Conservation (phyloP, 2,797 vertebrate species). For the Neomorphus geoffroyi region DNA sequence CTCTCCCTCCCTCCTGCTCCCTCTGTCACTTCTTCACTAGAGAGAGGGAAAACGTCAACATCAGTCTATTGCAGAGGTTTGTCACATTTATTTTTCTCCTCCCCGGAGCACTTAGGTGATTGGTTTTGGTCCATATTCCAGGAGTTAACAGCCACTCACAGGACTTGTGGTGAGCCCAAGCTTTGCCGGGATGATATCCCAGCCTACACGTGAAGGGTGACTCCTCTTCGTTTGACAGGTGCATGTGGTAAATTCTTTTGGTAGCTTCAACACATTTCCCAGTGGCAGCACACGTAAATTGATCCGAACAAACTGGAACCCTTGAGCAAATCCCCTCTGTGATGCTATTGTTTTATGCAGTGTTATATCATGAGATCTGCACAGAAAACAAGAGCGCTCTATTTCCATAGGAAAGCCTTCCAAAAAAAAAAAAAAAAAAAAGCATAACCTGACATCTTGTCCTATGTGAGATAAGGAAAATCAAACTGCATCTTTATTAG, state of each 20-base stretch:
- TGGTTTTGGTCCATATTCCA: slow-evolving; percentile 35
- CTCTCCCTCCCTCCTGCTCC: not conserved
- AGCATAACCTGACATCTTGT: slow-evolving; percentile 69
- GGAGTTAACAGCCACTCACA: not conserved
- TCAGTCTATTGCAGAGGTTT: slow-evolving; percentile 25
- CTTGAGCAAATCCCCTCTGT: slow-evolving; percentile 50
- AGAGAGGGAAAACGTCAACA: slow-evolving; percentile 4
- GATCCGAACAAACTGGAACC: slow-evolving; percentile 35
- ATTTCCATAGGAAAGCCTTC: slow-evolving; percentile 76
- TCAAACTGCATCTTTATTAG: slow-evolving; percentile 75
- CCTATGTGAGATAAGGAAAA: slow-evolving; percentile 73
- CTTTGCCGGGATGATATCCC: not conserved
- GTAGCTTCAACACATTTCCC: slow-evolving; percentile 48
- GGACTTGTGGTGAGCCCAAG: not conserved
- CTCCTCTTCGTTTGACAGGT: slow-evolving; percentile 35
- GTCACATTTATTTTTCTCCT: slow-evolving; percentile 45
- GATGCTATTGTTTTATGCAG: slow-evolving; percentile 44
- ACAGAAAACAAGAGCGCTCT: slow-evolving; percentile 67
- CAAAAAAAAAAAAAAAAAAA: slow-evolving; percentile 12
- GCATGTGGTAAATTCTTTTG: slow-evolving; percentile 16
- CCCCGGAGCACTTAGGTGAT: slow-evolving; percentile 44
- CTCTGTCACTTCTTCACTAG: slow-evolving; percentile 7
- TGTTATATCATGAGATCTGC: slow-evolving; percentile 62
- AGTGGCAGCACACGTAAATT: slow-evolving; percentile 43
- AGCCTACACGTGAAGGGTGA: not conserved